A percentile compares a stretch with the other conserved stretches of the same genome.
Evolutionary conservation across 2,888 invertebrate species (phyloP).

Genomic region (Leucophora obtusa): DNA sequence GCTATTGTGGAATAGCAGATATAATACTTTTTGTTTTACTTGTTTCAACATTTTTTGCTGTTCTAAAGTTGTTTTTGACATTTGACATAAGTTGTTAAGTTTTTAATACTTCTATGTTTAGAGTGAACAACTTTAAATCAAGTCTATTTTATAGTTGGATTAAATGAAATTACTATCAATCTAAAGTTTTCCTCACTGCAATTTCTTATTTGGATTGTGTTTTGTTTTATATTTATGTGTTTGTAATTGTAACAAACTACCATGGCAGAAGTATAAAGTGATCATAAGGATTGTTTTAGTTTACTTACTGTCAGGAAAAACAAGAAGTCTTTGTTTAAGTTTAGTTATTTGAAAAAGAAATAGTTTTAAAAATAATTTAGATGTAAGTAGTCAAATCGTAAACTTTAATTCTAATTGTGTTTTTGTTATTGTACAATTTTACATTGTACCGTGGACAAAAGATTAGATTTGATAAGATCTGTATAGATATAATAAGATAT

Average conservation of each 20-base stretch:
- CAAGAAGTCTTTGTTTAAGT: no score
- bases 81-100: constrained; percentile 53
- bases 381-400: no score
- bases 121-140: neutral
- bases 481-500: neutral
- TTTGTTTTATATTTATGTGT: neutral
- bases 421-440: no score
- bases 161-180: constrained; percentile 4
- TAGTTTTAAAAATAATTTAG: no score
- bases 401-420: no score
- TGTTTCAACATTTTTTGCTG: neutral
- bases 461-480: no score
- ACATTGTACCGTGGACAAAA: no score
- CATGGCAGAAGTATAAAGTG: no score
- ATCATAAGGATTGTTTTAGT: no score
- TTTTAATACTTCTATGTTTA: constrained; percentile 36
- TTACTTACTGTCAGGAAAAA: no score
- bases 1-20: no score
- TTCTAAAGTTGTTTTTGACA: constrained; percentile 43
- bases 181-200: neutral
- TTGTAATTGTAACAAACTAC: neutral
- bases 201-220: neutral
- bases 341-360: no score
- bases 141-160: neutral
- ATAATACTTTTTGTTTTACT: constrained; percentile 11